A percentile compares a stretch with the other conserved stretches of the same genome.
phyloP scores from a whole-genome alignment of 2,113 vertebrate genomes.

The Pampusana beccarii region DNA sequence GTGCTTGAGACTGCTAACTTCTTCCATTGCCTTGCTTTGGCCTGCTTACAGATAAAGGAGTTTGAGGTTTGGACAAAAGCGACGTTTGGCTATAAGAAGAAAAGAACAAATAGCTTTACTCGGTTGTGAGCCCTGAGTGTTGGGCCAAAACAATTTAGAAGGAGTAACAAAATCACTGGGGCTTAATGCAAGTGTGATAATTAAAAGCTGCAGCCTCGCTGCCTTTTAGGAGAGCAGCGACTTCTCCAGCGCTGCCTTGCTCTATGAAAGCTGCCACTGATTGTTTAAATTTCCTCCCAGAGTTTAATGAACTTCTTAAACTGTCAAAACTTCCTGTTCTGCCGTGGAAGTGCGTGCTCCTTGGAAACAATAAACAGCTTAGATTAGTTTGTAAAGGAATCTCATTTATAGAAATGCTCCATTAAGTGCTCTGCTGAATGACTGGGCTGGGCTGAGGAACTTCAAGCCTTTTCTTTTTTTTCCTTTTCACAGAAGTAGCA shows the following conservation, averaged over 20 bases:
- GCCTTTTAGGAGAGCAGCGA: not conserved
- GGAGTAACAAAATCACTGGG: conserved; percentile 27
- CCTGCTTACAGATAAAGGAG: conserved; percentile 12
- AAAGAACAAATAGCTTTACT: conserved; percentile 4
- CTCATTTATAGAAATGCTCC: not conserved
- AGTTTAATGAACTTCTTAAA: conserved; percentile 65
- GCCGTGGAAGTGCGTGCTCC: conserved; percentile 45
- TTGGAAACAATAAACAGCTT: conserved; percentile 46
- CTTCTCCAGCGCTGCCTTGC: not conserved
- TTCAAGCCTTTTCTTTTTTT: not conserved
- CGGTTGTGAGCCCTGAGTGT: conserved; percentile 10
- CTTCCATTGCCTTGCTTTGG: conserved; percentile 9
- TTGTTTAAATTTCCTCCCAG: conserved; percentile 59
- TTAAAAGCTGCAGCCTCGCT: conserved; percentile 61
- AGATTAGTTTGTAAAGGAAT: conserved; percentile 32
- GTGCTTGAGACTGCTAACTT: not conserved
- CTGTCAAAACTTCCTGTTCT: conserved; percentile 53
- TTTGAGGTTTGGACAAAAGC: conserved; percentile 52
- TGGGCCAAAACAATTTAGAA: conserved; percentile 38
- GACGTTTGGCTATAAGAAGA: not conserved
- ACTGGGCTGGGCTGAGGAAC: not conserved
- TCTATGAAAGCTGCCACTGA: conserved; percentile 12
- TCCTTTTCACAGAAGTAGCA: not conserved
- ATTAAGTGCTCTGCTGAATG: not conserved
- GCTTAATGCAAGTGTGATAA: conserved; percentile 54